Evolutionary conservation across 1,140 invertebrate genomes (phyloP).

Genomic region (Pseudoatta argentina): DNA sequence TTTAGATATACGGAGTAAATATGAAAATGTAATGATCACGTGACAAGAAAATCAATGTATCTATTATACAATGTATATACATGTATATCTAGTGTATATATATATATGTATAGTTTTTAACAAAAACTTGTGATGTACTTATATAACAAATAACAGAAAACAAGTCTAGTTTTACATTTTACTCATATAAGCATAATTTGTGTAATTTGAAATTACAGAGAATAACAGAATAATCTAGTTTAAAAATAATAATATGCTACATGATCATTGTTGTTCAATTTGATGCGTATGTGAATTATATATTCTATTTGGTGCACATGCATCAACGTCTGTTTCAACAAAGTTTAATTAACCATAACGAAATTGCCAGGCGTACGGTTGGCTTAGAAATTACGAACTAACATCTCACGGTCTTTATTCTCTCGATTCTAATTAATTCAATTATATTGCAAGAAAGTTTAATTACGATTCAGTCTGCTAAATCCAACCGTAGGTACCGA

Average conservation of each 20-base stretch:
- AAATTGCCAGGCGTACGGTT: slow-evolving; percentile 41
- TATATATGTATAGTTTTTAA: neutral
- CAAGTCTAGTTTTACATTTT: neutral
- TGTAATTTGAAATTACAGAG: neutral
- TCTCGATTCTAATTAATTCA: slow-evolving; percentile 48
- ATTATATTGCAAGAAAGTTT: slow-evolving; percentile 36
- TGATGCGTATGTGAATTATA: slow-evolving; percentile 10
- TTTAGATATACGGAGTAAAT: neutral
- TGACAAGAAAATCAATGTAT: slow-evolving; percentile 3
- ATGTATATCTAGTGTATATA: neutral
- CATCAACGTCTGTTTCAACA: slow-evolving; percentile 35
- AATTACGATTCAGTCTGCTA: slow-evolving; percentile 16
- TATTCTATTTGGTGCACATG: slow-evolving; percentile 44
- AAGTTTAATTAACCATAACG: slow-evolving; percentile 63
- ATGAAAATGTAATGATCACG: slow-evolving; percentile 16
- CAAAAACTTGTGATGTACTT: neutral
- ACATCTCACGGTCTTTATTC: slow-evolving; percentile 54
- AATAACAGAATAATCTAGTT: neutral
- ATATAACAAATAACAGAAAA: neutral
- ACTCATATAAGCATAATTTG: neutral
- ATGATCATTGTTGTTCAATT: slow-evolving; percentile 44
- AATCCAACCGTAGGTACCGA: neutral
- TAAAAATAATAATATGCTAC: slow-evolving; percentile 33
- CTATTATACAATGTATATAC: neutral
- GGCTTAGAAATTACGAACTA: slow-evolving; percentile 49